Percentiles rank a stretch among this genome's conserved stretches.
Evolutionary conservation across 2,113 vertebrate genomes (phyloP).

Genomic region (Elaphurus davidianus): DNA sequence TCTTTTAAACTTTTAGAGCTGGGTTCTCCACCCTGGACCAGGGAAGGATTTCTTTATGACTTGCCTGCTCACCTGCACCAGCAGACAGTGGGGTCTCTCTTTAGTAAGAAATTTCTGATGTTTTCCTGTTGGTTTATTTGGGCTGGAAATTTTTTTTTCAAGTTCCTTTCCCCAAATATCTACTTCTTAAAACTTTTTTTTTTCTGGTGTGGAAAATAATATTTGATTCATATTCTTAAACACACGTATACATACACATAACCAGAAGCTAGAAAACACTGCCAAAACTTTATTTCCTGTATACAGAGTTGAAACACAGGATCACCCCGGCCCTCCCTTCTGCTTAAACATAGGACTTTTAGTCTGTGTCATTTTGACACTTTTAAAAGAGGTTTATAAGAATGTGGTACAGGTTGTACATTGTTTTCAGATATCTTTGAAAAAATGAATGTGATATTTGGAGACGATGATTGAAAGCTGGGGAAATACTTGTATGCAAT

Average conservation of each 20-base stretch:
- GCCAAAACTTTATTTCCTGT: background rate
- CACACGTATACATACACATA: background rate
- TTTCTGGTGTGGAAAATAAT: background rate
- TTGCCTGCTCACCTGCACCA: background rate
- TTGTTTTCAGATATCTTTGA: background rate
- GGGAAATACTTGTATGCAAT: background rate
- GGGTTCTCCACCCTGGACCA: constrained; percentile 23
- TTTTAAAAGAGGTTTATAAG: background rate
- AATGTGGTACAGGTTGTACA: background rate
- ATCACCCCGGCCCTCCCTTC: fast-evolving
- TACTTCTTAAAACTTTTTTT: background rate
- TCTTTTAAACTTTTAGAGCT: constrained; percentile 13
- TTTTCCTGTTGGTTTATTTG: background rate
- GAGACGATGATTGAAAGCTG: constrained; percentile 40
- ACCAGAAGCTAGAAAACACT: background rate
- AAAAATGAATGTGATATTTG: background rate
- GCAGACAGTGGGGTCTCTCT: background rate
- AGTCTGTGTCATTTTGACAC: background rate
- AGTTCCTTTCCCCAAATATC: background rate
- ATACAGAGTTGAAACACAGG: background rate
- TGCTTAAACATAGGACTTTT: fast-evolving
- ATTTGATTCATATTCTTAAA: background rate
- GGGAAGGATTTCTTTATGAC: constrained; percentile 7
- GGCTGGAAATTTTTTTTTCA: background rate
- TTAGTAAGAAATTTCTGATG: background rate